Base-by-base conservation (phyloP, 2,888 invertebrate species). In the Meiosimyza decipiens region DNA sequence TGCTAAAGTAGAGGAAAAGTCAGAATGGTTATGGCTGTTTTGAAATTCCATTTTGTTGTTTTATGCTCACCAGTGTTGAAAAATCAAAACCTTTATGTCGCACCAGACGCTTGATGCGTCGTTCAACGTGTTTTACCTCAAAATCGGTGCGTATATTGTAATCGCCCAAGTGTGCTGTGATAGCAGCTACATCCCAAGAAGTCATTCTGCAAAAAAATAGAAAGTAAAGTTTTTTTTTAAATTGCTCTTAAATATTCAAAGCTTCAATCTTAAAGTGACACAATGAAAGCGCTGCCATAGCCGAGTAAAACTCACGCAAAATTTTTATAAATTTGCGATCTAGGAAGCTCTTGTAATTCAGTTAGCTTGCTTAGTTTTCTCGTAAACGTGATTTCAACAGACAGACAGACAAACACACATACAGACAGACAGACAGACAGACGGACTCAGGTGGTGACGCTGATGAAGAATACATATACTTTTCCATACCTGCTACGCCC, bases 41-140 rank as follows among this genome's bases (percentile, higher is more conserved):
- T 69, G 47, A 49, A 28, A 62, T 64, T 60, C 13, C 47, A 54
- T 52, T 57, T 16, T 47, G 12, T 6, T 50, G 18, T 16, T 11
- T 59, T 15, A 7, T 3, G 79, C 87, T 86, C 88, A 94, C 94
- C 89, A 96, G 87, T 57, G 94, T 95, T 76, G 93, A 90, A 80
- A 94, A 91, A 82, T 95, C 94, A 82, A 95, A 96, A 49, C 93
- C 94, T 80, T 93, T 90, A 83, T 96, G 95, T 68, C 95, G 89
- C n/a, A 95, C 94, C 2, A 96, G 92, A 75, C 95, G 89, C 82
- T 93, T 94, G 68, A 95, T 93, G 82, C 92, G 91, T 80, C 94
- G 91, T 78, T 94, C 93, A 40, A 95, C 86, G 83, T 95, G 95
- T 73, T 90, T 89, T 2, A 93, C 92, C 85, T 95, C 95, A 3